These are phyloP conservation scores for Piprites chloris DNA, from an alignment of 2,113 vertebrate species.

Conservation along the genomic window DNA sequence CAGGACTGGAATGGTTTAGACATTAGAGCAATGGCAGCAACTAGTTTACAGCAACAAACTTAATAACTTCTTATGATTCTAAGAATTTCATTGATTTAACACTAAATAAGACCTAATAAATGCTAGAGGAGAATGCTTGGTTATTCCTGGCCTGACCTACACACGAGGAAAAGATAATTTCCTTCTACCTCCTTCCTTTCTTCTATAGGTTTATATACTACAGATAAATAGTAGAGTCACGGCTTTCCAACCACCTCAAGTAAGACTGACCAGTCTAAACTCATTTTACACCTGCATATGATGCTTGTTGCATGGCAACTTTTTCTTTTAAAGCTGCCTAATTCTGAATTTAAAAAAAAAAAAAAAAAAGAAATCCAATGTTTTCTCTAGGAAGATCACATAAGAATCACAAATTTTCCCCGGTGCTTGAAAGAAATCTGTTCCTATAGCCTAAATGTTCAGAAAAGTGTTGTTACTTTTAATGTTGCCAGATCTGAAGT, in stretches of 20 bases:
- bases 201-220: neutral
- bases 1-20: neutral
- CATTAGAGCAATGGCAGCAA: neutral
- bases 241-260: neutral
- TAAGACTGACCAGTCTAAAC: neutral
- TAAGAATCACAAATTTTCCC: conserved; percentile 63
- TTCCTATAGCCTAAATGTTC: conserved; percentile 65
- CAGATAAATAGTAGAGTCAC: neutral
- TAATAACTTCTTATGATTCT: neutral
- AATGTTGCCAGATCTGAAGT: conserved; percentile 60
- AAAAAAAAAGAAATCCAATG: neutral
- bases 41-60: neutral
- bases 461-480: conserved; percentile 65
- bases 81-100: neutral
- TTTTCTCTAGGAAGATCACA: conserved; percentile 53
- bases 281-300: neutral
- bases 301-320: neutral
- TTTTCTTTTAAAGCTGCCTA: neutral
- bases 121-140: neutral
- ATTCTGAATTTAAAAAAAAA: neutral
- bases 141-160: neutral
- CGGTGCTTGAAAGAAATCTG: conserved; percentile 62
- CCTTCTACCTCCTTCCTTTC: neutral
- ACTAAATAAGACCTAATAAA: neutral
- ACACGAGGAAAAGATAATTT: neutral